Conservation (phyloP, 2,888 invertebrate species). For the Chirona hameri region DNA sequence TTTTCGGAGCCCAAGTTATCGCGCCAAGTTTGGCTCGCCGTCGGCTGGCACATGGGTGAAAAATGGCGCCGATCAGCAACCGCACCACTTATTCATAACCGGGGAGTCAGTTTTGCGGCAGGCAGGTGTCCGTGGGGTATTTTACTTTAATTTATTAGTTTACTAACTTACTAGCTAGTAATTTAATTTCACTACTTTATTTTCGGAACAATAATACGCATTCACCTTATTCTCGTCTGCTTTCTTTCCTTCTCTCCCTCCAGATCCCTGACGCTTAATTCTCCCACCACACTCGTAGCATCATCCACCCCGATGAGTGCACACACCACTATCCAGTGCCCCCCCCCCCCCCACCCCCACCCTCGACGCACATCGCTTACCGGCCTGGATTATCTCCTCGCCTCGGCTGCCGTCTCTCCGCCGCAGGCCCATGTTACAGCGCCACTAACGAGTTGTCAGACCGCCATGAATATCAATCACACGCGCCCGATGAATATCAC, state of each 20-base stretch:
- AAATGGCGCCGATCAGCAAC: not conserved
- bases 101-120: too few relatives aligned
- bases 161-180: too few relatives aligned
- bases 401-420: not conserved
- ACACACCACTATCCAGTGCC: too few relatives aligned
- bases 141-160: too few relatives aligned
- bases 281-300: too few relatives aligned
- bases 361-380: too few relatives aligned
- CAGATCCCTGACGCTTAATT: too few relatives aligned
- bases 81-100: not conserved
- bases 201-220: too few relatives aligned
- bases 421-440: not conserved
- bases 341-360: too few relatives aligned
- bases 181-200: too few relatives aligned
- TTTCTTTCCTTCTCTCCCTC: not conserved
- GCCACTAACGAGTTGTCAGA: slow-evolving; percentile 22
- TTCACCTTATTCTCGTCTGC: not conserved
- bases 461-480: slow-evolving; percentile 23
- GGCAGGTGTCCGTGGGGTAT: too few relatives aligned
- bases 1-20: not conserved
- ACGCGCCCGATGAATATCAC: not conserved
- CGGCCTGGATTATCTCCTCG: not conserved
- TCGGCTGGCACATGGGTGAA: not conserved
- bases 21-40: not conserved
- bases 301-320: too few relatives aligned